phyloP scores from a whole-genome alignment of 2,113 vertebrate genomes.

The Clarias magur region DNA sequence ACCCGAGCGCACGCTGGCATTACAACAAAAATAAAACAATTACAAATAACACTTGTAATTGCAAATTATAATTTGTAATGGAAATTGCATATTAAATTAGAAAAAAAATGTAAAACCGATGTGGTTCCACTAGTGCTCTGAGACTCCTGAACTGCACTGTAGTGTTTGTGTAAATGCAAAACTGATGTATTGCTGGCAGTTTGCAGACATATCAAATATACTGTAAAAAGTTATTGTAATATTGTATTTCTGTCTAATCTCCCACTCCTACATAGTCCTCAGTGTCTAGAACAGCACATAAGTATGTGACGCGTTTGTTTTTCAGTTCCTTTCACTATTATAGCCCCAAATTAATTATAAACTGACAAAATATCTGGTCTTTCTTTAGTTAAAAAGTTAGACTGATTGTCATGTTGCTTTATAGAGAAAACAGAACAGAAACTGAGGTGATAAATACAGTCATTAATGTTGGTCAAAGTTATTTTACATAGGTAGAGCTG shows the following conservation, averaged over 20 bases:
- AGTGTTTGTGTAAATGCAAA: neutral
- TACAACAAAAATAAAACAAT: too few relatives aligned
- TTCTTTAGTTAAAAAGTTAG: neutral
- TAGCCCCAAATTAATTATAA: neutral
- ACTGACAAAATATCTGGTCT: neutral
- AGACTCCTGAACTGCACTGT: neutral
- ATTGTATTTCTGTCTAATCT: neutral
- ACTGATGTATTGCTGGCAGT: neutral
- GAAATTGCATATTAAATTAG: neutral
- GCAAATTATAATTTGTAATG: neutral
- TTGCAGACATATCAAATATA: neutral
- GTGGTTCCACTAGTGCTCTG: neutral
- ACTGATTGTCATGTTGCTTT: neutral
- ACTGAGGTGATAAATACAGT: neutral
- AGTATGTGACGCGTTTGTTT: neutral
- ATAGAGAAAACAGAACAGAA: neutral
- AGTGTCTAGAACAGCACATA: neutral
- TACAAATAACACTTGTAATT: too few relatives aligned
- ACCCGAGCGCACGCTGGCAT: too few relatives aligned
- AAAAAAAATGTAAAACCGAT: neutral
- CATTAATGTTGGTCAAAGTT: neutral
- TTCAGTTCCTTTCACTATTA: too few relatives aligned
- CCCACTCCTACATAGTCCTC: neutral
- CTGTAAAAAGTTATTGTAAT: neutral
- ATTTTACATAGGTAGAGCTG: neutral